Evolutionary conservation across 2,888 invertebrate species (phyloP), one percentile per base, ranked within the genome.

Genomic region (Drosophila trichaetosa): DNA sequence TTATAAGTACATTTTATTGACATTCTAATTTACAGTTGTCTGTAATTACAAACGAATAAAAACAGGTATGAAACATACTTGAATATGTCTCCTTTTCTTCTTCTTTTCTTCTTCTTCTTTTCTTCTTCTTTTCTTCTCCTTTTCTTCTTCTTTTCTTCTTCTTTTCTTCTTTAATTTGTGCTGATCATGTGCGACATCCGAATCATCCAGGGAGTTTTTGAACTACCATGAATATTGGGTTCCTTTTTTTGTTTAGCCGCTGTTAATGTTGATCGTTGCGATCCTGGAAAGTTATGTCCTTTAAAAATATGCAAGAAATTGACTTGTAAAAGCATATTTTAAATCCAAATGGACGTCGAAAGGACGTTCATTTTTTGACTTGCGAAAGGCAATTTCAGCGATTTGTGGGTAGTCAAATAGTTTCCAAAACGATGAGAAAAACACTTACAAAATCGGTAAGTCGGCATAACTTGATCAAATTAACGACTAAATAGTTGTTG

Each of bases 1-100:
- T 49, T 59, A 46, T 66, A 76, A 53, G 27, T 48, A 48, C 31
- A 60, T 59, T 68, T 63, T 70, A 71, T 57, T 59, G 51, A 63
- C 38, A 64, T 76, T 76, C 33, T 75, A 64, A 64, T 46, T 52
- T 75, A 64, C 79, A 70, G 59, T 68, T 56, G 68, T 68, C 71
- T 78, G 80, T 78, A 78, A 75, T 76, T 67, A 76, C 59, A 58
- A 74, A 61, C 33, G 29, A 77, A 67, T 58, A 75, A 75, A 79
- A 59, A 77, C 46, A 77, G 52, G 60, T 61, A 76, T 61, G 42
- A 65, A 76, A 31, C 57, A 36, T 52, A 60, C 11, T 34, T 13
- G 18, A 36, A 60, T 27, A 11, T 40, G 40, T 7, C 7, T 40
- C 4, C 4, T 40, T n/a, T 10, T n/a, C 21, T 21, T 13, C 13